These are phyloP conservation scores for Drosophila aff. DNA, from an alignment of 1,140 invertebrate genomes.

Conservation along the genomic window DNA sequence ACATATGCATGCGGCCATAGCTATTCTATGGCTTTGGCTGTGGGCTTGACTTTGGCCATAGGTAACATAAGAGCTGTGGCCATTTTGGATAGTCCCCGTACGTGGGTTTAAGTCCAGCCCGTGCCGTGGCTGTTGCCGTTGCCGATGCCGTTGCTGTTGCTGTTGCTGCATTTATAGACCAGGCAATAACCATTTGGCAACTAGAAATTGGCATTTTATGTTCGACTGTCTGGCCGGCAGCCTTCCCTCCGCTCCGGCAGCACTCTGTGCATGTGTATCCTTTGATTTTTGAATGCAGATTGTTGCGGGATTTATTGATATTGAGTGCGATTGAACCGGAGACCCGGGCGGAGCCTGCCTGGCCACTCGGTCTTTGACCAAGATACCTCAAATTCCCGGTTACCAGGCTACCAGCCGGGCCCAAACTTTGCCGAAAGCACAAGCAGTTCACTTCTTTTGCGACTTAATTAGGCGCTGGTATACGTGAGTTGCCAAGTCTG, in stretches of 20 bases:
- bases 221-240: constrained; percentile 61
- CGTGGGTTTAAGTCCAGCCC: constrained; percentile 50
- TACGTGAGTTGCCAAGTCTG: constrained; percentile 17
- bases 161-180: constrained; percentile 56
- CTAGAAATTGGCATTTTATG: constrained; percentile 83
- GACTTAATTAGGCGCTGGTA: constrained; percentile 46
- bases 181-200: constrained; percentile 81
- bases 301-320: constrained; percentile 76
- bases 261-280: constrained; percentile 55
- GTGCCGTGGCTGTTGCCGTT: neutral
- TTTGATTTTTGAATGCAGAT: constrained; percentile 83
- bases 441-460: constrained; percentile 13
- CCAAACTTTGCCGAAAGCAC: constrained; percentile 12
- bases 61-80: constrained; percentile 54
- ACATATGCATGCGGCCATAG: constrained; percentile 21
- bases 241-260: neutral
- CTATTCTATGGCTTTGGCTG: constrained; percentile 28
- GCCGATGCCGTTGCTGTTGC: constrained; percentile 7
- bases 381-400: constrained; percentile 13
- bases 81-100: constrained; percentile 49
- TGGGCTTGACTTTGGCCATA: constrained; percentile 38
- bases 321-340: constrained; percentile 59
- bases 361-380: constrained; percentile 5
- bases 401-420: neutral
- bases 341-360: constrained; percentile 5